Conservation (phyloP, 2,888 invertebrate species). For the Drosophila formosana region DNA sequence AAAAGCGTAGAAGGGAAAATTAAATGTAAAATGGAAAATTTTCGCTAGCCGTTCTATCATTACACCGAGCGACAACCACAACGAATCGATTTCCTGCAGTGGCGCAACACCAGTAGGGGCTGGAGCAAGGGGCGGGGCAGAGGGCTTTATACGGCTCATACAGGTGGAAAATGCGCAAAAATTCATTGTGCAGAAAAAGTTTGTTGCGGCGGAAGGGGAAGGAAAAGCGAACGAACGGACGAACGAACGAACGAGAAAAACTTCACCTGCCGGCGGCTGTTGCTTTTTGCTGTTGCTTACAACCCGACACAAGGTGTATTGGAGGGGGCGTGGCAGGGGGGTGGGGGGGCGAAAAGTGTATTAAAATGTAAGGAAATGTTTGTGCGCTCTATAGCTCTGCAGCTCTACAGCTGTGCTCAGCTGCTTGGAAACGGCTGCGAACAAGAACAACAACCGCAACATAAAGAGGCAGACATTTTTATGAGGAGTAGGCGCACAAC, state of each 20-base stretch:
- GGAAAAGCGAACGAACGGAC: constrained; percentile 9
- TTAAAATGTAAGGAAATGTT: constrained; percentile 73
- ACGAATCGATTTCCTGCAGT: constrained; percentile 71
- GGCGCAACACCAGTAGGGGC: no score
- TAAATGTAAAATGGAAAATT: constrained; percentile 47
- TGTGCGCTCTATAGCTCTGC: constrained; percentile 27
- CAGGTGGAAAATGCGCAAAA: constrained; percentile 81
- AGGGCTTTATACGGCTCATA: constrained; percentile 53
- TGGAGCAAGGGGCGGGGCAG: neutral
- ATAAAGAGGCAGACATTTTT: constrained; percentile 48
- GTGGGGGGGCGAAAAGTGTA: constrained; percentile 65
- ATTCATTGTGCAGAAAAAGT: constrained; percentile 81
- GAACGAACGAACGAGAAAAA: constrained; percentile 21
- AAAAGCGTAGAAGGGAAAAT: constrained; percentile 2
- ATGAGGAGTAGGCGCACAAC: constrained; percentile 30
- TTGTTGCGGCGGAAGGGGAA: constrained; percentile 27
- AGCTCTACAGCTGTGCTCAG: constrained; percentile 69
- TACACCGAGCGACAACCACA: constrained; percentile 69
- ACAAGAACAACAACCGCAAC: constrained; percentile 58
- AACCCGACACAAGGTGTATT: constrained; percentile 25
- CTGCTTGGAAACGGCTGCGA: constrained; percentile 71
- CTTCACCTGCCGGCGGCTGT: constrained; percentile 71
- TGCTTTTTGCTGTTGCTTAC: constrained; percentile 53
- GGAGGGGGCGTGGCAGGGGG: constrained; percentile 5
- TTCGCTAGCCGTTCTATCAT: constrained; percentile 49